Evolutionary conservation across 2,888 invertebrate species (phyloP), one percentile per base, ranked within the genome.

Genomic region (Steinernema carpocapsae): DNA sequence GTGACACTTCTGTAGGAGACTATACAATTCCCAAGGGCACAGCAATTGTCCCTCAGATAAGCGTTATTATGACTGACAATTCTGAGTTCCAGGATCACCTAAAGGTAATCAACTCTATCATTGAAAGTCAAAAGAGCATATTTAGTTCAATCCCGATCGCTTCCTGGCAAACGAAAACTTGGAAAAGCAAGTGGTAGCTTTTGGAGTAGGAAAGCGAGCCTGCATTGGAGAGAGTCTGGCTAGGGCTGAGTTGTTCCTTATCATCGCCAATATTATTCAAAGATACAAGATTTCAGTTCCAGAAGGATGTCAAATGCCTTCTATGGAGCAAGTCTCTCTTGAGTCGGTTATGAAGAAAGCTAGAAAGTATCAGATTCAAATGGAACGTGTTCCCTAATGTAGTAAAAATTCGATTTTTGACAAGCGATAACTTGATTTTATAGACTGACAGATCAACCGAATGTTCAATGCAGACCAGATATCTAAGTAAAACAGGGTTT

Each of bases 141-240:
- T 32, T 32, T 17, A 64, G 64, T 64, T 64, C 14, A 4, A 64
- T n/a, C 64, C 64, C 7, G 64, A 64, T 6, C 64, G 64, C 32
- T 64, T n/a, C 64, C 14, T 64, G 17, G 29, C 1, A 17, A 32
- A 64, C 32, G 32, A 64, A 3, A 22, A 32, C 3, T 32, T 64
- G 17, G 64, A 64, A 14, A 64, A 64, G 64, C 22, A 64, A 29
- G 64, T 64, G 4, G 29, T 64, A 2, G 32, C 64, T 17, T 64
- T 64, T 37, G 37, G 64, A 2, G n/a, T 64, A 1, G 64, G 64
- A 4, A 64, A 64, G 19, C 29, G 64, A 17, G 29, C 32, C 12
- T 64, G 64, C 32, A 10, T 64, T 14, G 64, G 64, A 64, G 64
- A 64, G 26, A 37, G 64, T 3, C 64, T 64, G 4, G 64, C 64